Base-by-base conservation (phyloP, 2,888 invertebrate genomes). In the Phorcus lineatus region DNA sequence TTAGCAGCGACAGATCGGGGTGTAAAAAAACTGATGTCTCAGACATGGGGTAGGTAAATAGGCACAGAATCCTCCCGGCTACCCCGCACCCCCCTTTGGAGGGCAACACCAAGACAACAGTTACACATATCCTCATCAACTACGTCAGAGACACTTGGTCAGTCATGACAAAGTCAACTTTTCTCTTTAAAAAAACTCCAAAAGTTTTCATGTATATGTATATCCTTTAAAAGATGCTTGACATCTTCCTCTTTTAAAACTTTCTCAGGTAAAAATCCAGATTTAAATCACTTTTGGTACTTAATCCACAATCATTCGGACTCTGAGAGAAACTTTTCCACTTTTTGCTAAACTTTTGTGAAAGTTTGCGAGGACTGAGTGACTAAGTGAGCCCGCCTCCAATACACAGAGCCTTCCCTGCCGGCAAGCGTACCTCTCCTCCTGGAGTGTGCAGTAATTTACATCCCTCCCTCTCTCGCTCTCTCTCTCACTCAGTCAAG, bases 361-460 rank as follows among this genome's bases (percentile, higher is more conserved):
- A 70, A 70, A 70, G 31, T 70, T 70, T 62, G 62, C 24, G 28
- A 62, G 62, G 28, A 28, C 62, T 28, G 28, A 24, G 11, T 47
- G 11, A 47, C 11, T 13, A 24, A 57, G 57, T n/a, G 19, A 22
- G n/a, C 70, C 16, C 36, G n/a, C 16, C 28, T 28, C 36, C 36
- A 40, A 70, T 40, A 31, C 70, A 70, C 40, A 31, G 31, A 17
- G 28, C 16, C 70, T 28, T 70, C 1, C 24, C 22, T n/a, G 57
- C 19, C 16, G 17, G 36, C 62, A 16, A 3, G 28, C 16, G 11
- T 36, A 70, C 19, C 70, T 36, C 70, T 70, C 40, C 70, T 70
- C 70, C 19, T 16, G 28, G 40, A 70, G 28, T 36, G 70, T 36
- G 40, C 36, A 70, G 70, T 70, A 70, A 70, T 70, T 70, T 70